Base-by-base conservation (phyloP, 92 coral and sea anemone genomes). In the Palythoa caribaeorum region DNA sequence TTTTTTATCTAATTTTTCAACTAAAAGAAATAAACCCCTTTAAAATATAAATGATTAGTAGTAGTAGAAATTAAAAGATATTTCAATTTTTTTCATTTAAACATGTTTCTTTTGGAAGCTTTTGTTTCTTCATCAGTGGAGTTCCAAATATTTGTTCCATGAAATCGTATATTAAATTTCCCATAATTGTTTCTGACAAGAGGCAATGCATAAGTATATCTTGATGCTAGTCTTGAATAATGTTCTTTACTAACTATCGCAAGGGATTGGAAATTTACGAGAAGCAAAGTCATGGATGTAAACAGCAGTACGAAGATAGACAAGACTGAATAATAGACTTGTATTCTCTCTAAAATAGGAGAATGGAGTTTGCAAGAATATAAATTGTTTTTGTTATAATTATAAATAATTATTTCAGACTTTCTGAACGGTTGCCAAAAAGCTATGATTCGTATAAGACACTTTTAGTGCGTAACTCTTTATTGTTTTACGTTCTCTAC, bases 161-260 rank as follows among this genome's bases (percentile, higher is more conserved):
- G n/a, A 59, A 17, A 59, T 13, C 3, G 13, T 57, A 57, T 2
- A 44, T 44, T 16, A 12, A 59, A 59, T 59, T 1, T 14, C 17
- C 11, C n/a, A 9, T 8, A 70, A 70, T 38, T 72, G 19, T 1
- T 72, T 72, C 47, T 72, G 50, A 72, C 77, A 72, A 17, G 50
- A n/a, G 48, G 15, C 9, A 72, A 72, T 2, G 52, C 17, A 40
- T 38, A 72, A 15, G 77, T 72, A 72, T 1, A 17, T 72, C 35
- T 72, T 72, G 77, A 72, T 72, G 51, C 38, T 70, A 70, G 20
- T 70, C 74, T 70, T 21, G 74, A n/a, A 20, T 70, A 13, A n/a
- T 44, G 55, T 44, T 5, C 1, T 16, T 72, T 72, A 28, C 77
- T 72, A 3, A 14, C 14, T 75, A 8, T 40, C 35, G 40, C 16